Evolutionary conservation across 2,113 vertebrate genomes (phyloP), one percentile per base, ranked within the genome.

Genomic region (Miniopterus natalensis): DNA sequence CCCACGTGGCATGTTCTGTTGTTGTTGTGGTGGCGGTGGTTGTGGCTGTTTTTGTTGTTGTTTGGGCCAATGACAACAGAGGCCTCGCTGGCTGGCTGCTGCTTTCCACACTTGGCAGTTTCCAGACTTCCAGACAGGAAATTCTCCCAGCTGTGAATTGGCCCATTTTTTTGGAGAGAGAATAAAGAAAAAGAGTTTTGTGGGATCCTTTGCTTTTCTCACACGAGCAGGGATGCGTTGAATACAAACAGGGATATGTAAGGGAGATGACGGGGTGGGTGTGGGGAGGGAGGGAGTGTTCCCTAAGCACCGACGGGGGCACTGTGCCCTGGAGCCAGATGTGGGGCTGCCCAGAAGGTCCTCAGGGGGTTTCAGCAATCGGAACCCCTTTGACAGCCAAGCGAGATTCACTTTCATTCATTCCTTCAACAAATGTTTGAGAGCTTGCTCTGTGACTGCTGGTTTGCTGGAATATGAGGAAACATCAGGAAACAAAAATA

Each of bases 81-180:
- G 1, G 89, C 90, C 95, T 96, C 66, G 94, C 94, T 97, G 97
- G 97, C 97, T 98, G 98, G 97, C 96, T 98, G 95, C 94, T 95
- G 27, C 59, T 68, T 96, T 95, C 95, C 88, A 88, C 81, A 92
- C 97, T 98, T 98, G 97, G 97, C 98, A 98, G 97, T 98, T 98
- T 98, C 95, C 97, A 97, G 95, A 97, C 97, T 97, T 96, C 93
- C 95, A 98, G 97, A 96, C 96, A 98, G 98, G 97, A 99, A 98
- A 98, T 98, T 97, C 98, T 98, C 97, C 96, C 86, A 98, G 97
- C 97, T 97, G 98, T 98, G 98, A 98, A 98, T 98, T 98, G 98
- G 98, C 96, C 97, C 96, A 95, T 98, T 98, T 98, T 98, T 96
- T 96, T 98, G 97, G 97, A 98, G 97, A 91, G 95, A 87, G 97